Percentiles rank a stretch among this genome's conserved stretches.
Evolutionary conservation across 2,113 vertebrate genomes (phyloP).

Genomic region (Anser cygnoides): DNA sequence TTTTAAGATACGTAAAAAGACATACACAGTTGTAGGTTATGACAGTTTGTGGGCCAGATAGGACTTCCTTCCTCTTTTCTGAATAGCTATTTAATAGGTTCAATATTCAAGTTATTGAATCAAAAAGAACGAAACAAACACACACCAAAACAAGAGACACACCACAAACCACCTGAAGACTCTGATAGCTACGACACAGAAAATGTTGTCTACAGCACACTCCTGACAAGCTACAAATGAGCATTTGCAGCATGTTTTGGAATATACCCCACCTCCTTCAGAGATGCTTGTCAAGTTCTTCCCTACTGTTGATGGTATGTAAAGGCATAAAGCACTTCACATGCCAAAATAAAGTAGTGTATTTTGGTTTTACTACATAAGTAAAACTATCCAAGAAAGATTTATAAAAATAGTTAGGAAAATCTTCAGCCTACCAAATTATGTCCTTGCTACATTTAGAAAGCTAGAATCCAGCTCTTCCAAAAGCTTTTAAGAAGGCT

Average conservation of each 20-base stretch:
- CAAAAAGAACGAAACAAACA: neutral
- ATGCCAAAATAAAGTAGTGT: neutral
- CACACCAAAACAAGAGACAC: neutral
- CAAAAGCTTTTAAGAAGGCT: neutral
- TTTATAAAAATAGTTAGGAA: neutral
- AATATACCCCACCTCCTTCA: neutral
- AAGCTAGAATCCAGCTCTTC: neutral
- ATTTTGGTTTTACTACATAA: neutral
- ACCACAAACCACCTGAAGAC: neutral
- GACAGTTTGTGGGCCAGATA: neutral
- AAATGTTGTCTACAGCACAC: neutral
- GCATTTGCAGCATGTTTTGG: neutral
- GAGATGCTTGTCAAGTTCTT: neutral
- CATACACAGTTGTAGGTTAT: neutral
- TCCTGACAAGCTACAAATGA: neutral
- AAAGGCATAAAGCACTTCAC: neutral
- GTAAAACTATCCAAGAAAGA: neutral
- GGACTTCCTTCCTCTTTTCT: neutral
- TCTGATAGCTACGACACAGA: neutral
- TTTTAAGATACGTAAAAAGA: neutral
- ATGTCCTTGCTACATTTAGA: neutral
- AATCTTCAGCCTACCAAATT: neutral
- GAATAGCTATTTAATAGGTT: neutral
- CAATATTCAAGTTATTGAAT: neutral
- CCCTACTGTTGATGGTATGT: neutral